Base-by-base conservation (phyloP, 2,797 vertebrate species). In the Enteromius argenteus region DNA sequence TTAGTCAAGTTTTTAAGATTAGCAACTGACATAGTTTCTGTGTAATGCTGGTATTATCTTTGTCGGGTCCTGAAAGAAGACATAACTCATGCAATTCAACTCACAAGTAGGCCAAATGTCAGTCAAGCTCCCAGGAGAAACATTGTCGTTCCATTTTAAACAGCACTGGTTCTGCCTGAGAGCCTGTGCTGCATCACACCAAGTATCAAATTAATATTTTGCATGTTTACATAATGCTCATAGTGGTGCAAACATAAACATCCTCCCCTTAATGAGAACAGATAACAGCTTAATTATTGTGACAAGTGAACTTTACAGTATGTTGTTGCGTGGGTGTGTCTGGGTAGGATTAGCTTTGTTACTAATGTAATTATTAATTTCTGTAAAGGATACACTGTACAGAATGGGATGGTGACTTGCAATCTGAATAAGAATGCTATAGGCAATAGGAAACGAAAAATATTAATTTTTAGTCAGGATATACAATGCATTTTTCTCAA, bases 21-120 rank as follows among this genome's bases (percentile, higher is more conserved):
- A 14, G 42, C 19, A 37, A 10, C 27, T 37, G 2, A 37, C 13
- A 56, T 3, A 23, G 51, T 76, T 76, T 46, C 68, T 13, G 30
- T 71, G 32, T 58, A 75, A 51, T 49, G 4, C 17, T 76, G 14
- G 30, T 49, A 44, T 42, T 8, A 46, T 27, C 32, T 44, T n/a
- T 44, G 27, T 3, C 3, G 44, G 37, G 37, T 17, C 17, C 23
- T 39, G 64, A 62, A 32, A 23, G 7, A 13, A 51, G 39, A 27
- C 7, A 39, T 39, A 49, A 68, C 35, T 42, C 19, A 35, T 58
- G 39, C 67, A 49, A 58, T 66, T 74, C 84, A 80, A 51, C 71
- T 80, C 69, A 58, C 32, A 85, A 85, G 71, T 85, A 80, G 84
- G 84, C 8, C 69, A 80, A 75, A 68, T 81, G 78, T 75, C 76